Percentiles rank a stretch among this genome's conserved stretches.
These are phyloP conservation scores for Enteromius argenteus DNA, from an alignment of 2,797 vertebrate genomes.

Conservation along the genomic window DNA sequence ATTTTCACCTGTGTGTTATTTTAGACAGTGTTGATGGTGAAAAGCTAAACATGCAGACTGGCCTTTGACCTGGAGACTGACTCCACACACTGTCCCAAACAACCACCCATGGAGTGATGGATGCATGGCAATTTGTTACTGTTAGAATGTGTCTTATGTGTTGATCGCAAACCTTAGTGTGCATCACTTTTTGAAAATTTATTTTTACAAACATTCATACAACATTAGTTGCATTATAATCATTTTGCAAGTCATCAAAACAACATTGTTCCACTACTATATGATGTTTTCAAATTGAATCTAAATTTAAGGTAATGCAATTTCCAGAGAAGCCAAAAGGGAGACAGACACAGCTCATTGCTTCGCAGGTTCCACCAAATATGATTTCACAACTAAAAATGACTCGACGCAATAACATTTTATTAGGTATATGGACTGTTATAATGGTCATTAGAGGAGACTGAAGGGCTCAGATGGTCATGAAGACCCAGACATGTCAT, in stretches of 20 bases:
- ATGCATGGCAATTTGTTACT: background rate
- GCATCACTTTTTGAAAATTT: background rate
- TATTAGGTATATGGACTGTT: background rate
- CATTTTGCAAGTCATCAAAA: constrained; percentile 6
- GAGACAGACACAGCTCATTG: constrained; percentile 18
- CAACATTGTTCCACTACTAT: background rate
- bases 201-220: background rate
- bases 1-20: constrained; percentile 79
- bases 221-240: background rate
- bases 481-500: constrained; percentile 63
- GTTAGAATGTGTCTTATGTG: background rate
- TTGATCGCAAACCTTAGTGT: no score
- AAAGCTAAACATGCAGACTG: constrained; percentile 64
- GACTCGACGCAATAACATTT: background rate
- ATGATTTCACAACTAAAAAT: constrained; percentile 22
- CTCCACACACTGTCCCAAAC: constrained; percentile 28
- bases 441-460: constrained; percentile 42
- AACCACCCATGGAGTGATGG: constrained; percentile 3
- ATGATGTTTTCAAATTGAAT: background rate
- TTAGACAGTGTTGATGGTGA: constrained; percentile 77
- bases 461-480: constrained; percentile 49
- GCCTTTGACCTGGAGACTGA: constrained; percentile 66
- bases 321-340: constrained; percentile 5
- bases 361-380: background rate
- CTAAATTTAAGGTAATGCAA: background rate